Evolutionary conservation across 2,113 vertebrate species (phyloP).

Genomic region (Aspiorhynchus laticeps): DNA sequence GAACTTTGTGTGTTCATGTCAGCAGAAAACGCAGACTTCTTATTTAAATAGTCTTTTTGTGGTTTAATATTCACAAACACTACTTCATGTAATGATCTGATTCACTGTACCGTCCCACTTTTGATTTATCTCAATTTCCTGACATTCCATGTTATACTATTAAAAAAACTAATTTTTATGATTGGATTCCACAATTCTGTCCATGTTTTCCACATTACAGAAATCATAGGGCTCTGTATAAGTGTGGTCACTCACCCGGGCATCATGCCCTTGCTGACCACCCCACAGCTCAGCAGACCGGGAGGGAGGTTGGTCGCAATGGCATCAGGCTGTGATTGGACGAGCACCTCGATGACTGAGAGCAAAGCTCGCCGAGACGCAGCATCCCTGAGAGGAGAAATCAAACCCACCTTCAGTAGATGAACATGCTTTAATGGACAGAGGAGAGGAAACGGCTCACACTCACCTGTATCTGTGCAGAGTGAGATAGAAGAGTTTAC

Average conservation of each 20-base stretch:
- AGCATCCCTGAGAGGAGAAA: conserved; percentile 79
- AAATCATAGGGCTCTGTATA: too few relatives aligned
- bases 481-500: conserved; percentile 95
- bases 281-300: conserved; percentile 85
- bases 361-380: conserved; percentile 89
- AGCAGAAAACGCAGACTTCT: too few relatives aligned
- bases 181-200: too few relatives aligned
- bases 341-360: conserved; percentile 84
- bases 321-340: conserved; percentile 86
- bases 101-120: too few relatives aligned
- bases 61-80: too few relatives aligned
- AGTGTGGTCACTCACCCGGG: conserved; percentile 79
- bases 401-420: background rate
- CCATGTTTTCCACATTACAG: too few relatives aligned
- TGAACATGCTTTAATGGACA: background rate
- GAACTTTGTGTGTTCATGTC: too few relatives aligned
- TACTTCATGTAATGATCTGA: too few relatives aligned
- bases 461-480: conserved; percentile 92
- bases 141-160: too few relatives aligned
- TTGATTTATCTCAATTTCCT: too few relatives aligned
- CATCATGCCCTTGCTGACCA: conserved; percentile 79
- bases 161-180: too few relatives aligned
- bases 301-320: conserved; percentile 86
- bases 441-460: background rate
- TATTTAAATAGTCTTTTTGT: too few relatives aligned